phyloP scores from a whole-genome alignment of 2,888 invertebrate species.

The Encarsia formosa region DNA sequence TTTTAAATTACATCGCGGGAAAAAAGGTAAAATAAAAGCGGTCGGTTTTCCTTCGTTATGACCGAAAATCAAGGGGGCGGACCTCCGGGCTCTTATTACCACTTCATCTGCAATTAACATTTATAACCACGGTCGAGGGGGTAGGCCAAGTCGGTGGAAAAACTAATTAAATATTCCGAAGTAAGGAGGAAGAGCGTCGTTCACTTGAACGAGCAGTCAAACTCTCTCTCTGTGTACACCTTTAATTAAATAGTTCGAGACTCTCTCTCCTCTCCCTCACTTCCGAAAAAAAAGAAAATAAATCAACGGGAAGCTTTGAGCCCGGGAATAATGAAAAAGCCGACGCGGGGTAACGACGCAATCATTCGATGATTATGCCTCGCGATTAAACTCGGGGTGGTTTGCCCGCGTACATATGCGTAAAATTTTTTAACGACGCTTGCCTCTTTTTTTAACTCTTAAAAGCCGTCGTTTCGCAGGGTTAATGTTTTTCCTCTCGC shows the following conservation, averaged over 20 bases:
- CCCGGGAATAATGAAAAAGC: too few species aligned
- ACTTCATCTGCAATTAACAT: conserved; percentile 53
- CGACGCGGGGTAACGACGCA: too few species aligned
- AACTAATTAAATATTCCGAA: conserved; percentile 51
- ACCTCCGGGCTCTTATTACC: conserved; percentile 46
- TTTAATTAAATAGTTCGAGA: conserved; percentile 26
- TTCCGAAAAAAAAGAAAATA: too few species aligned
- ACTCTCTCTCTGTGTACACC: conserved; percentile 7
- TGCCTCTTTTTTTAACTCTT: too few species aligned
- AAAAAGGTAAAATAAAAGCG: too few species aligned
- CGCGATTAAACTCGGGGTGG: too few species aligned
- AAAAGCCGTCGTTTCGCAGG: too few species aligned
- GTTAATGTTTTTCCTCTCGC: too few species aligned
- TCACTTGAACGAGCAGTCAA: conserved; percentile 4
- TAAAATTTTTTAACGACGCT: too few species aligned
- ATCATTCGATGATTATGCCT: too few species aligned
- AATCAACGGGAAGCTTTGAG: too few species aligned
- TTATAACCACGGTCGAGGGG: conserved; percentile 43
- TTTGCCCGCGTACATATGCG: too few species aligned
- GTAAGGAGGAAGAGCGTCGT: conserved; percentile 17
- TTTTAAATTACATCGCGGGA: conserved; percentile 16
- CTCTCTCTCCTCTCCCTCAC: not conserved
- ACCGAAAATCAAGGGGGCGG: conserved; percentile 28
- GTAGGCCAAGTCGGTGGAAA: conserved; percentile 40
- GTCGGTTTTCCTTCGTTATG: not conserved